Evolutionary conservation across 2,797 vertebrate species (phyloP).

Genomic region (Crenichthys baileyi): DNA sequence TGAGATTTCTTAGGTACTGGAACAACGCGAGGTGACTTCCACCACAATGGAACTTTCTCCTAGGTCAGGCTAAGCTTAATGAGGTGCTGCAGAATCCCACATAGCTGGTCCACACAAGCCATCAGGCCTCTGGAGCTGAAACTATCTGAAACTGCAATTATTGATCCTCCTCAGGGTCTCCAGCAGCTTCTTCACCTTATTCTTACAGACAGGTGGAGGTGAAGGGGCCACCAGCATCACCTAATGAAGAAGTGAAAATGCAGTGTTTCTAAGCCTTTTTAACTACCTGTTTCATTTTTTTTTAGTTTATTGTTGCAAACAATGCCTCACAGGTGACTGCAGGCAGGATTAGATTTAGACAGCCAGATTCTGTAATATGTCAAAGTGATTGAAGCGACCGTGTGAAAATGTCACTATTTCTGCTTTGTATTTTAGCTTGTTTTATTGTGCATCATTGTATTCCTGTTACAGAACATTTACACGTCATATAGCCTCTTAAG

Average conservation of each 20-base stretch:
- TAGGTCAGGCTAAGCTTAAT: not conserved
- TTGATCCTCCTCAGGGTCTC: not conserved
- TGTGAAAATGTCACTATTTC: conserved; percentile 4
- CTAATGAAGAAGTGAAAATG: not conserved
- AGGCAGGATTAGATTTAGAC: conserved; percentile 4
- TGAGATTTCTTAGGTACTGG: not conserved
- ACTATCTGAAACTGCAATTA: not conserved
- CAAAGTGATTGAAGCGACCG: conserved; percentile 16
- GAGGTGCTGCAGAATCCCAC: not conserved
- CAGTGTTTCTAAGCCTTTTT: not conserved
- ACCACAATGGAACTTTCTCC: not conserved
- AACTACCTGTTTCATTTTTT: not conserved
- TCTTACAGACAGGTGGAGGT: not conserved
- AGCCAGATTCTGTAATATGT: not conserved
- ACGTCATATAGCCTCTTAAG: not conserved
- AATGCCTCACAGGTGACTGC: conserved; percentile 7
- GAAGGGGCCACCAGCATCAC: not conserved
- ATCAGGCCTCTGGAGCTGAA: not conserved
- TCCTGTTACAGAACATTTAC: not conserved
- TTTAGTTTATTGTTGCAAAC: conserved; percentile 15
- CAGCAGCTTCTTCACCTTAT: not conserved
- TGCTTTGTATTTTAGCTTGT: not conserved
- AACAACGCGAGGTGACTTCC: not conserved
- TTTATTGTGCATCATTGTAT: not conserved
- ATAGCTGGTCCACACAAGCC: not conserved